Conservation (phyloP, 1,140 invertebrate genomes). For the Rhagoletis pomonella region DNA sequence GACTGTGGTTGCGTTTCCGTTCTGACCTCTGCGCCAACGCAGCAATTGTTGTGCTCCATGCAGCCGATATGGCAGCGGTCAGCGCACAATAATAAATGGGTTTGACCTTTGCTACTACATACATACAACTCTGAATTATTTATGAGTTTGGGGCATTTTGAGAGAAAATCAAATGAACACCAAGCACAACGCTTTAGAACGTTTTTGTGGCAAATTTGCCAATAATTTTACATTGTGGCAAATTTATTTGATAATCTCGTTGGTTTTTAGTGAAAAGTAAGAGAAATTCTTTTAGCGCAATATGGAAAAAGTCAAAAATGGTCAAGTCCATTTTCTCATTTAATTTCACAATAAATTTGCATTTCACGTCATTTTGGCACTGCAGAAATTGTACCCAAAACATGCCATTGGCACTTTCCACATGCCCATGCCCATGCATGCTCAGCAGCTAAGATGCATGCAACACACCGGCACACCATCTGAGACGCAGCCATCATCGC, state of each 20-base stretch:
- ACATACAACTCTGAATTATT: slow-evolving; percentile 21
- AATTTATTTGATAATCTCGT: neutral
- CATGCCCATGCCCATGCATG: no score
- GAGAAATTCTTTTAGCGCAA: neutral
- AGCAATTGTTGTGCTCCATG: neutral
- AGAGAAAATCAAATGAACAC: neutral
- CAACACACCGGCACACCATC: neutral
- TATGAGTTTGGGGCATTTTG: slow-evolving; percentile 16
- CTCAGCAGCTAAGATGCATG: neutral
- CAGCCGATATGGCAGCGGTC: neutral
- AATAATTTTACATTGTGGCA: neutral
- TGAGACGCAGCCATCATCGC: slow-evolving; percentile 54
- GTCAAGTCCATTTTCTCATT: neutral
- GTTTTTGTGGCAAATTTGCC: neutral
- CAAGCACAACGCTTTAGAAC: no score
- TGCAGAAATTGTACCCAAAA: neutral
- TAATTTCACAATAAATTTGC: slow-evolving; percentile 27
- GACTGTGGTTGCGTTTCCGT: neutral
- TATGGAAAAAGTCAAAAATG: neutral
- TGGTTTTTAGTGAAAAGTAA: neutral
- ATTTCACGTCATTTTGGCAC: neutral
- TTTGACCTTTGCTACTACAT: slow-evolving; percentile 24
- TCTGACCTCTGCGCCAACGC: slow-evolving; percentile 16
- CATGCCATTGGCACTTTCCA: neutral
- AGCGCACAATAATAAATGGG: slow-evolving; percentile 26